Base-by-base conservation (phyloP, 1,140 invertebrate species). In the Lineus longissimus region DNA sequence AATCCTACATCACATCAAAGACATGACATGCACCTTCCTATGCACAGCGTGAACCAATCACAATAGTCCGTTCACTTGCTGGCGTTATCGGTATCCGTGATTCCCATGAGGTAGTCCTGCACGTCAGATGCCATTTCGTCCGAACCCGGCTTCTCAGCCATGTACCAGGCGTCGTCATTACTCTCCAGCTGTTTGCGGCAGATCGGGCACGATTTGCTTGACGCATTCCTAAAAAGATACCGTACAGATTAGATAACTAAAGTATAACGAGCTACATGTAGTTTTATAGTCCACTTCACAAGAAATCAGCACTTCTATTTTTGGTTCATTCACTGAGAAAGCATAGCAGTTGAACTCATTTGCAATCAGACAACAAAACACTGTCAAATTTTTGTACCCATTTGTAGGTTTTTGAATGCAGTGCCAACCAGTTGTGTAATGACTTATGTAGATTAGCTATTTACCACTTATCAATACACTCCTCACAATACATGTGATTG, bases 401-500 rank as follows among this genome's bases (percentile, higher is more conserved):
- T 56, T 7, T 54, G 17, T 9, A 13, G n/a, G 9, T 51, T n/a
- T 54, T 19, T 22, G 11, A 23, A n/a, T 60, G 15, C 27, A 15
- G 9, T 11, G 33, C 25, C 9, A 9, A 7, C 22, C n/a, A 11
- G 9, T 17, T 36, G 15, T 11, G 15, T 55, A 54, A 29, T 17
- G 36, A 33, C 17, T 11, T 22, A 51, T 15, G 17, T 54, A 57
- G 30, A 23, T 58, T 22, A 54, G 4, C 4, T 66, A 77, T 79
- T 76, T 76, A 86, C 88, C 88, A 89, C 79, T 86, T 84, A 73
- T 89, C 86, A 69, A 89, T 88, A 74, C 88, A 90, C 30, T 82
- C 81, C 43, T 85, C 76, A 76, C 88, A 90, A 77, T 88, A 90
- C 59, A 82, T 84, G 77, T 90, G 88, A 23, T 85, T 80, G 76